Conservation (phyloP, 2,113 vertebrate genomes). For the Elanoides forficatus region DNA sequence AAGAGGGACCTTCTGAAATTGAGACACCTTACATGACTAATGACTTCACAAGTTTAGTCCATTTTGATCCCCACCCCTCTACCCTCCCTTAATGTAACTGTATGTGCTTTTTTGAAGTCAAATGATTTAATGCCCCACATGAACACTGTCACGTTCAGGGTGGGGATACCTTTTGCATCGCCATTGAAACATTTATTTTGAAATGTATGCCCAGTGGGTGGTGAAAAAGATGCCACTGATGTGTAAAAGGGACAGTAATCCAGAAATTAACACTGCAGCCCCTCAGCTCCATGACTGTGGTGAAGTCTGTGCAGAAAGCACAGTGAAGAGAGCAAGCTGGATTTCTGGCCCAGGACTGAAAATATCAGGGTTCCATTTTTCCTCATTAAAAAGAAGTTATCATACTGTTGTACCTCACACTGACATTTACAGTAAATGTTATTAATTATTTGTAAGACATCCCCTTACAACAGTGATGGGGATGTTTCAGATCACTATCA, state of each 20-base stretch:
- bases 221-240: background rate
- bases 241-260: background rate
- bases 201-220: fast-evolving
- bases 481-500: background rate
- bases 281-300: background rate
- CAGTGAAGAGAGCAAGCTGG: background rate
- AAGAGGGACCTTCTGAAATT: background rate
- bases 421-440: background rate
- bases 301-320: background rate
- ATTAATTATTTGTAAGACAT: background rate
- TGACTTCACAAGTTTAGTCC: background rate
- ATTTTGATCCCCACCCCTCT: background rate
- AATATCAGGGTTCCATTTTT: background rate
- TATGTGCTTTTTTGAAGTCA: background rate
- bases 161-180: background rate
- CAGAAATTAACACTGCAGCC: background rate
- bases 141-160: background rate
- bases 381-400: background rate
- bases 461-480: background rate
- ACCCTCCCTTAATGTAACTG: no score
- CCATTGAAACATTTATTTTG: background rate
- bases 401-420: background rate
- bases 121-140: background rate
- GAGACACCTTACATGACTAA: background rate
- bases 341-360: background rate